Percentiles rank a stretch among this genome's conserved stretches.
phyloP scores from a whole-genome alignment of 2,113 vertebrate genomes.

The Loxodonta africana region DNA sequence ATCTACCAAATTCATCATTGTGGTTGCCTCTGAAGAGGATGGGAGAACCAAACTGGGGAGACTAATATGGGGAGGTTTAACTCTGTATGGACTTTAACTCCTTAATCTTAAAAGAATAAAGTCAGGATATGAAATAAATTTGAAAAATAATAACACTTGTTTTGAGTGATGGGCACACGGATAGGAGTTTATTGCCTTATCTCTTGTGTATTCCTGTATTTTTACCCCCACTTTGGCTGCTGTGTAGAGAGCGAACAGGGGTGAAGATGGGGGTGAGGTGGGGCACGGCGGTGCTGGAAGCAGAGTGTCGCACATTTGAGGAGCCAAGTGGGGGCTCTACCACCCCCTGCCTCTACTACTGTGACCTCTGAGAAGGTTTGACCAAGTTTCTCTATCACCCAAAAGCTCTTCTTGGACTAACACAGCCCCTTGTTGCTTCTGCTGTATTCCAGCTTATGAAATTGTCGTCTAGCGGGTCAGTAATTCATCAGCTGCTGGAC shows the following conservation, averaged over 20 bases:
- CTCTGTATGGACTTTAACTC: background rate
- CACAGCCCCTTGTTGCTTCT: background rate
- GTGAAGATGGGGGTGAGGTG: background rate
- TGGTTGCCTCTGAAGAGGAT: background rate
- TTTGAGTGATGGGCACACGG: background rate
- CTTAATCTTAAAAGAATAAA: background rate
- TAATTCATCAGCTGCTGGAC: background rate
- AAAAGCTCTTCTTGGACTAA: background rate
- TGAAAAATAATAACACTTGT: background rate
- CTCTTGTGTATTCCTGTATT: background rate
- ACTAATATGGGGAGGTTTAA: background rate
- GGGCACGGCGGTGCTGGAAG: background rate
- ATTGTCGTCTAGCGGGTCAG: background rate
- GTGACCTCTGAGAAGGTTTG: background rate
- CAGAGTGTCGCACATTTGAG: background rate
- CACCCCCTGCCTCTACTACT: too few species aligned
- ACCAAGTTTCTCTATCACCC: background rate
- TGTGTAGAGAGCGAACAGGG: background rate
- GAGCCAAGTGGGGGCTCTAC: fast-evolving
- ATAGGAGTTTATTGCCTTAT: background rate
- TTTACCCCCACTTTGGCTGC: background rate
- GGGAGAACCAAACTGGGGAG: background rate
- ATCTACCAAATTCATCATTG: background rate
- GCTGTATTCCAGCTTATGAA: background rate
- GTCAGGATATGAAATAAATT: background rate